Evolutionary conservation across 2,113 vertebrate genomes (phyloP), one percentile per base, ranked within the genome.

Genomic region (Cranoglanis bouderius): DNA sequence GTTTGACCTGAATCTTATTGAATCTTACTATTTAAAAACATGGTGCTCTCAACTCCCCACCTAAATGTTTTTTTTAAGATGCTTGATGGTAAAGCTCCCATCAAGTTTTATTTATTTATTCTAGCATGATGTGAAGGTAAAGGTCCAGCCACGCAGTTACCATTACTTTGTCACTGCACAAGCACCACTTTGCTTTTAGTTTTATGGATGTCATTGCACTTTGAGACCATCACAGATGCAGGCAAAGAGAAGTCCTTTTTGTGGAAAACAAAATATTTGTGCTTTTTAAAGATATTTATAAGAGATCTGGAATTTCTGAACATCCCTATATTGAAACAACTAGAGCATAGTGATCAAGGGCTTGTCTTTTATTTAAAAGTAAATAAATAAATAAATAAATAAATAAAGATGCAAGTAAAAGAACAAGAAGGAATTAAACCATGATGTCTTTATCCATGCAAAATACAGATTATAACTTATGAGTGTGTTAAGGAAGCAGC

Each of bases 131-230:
- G 85, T 90, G 75, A 78, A 90, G 84, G 81, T 49, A 87, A 70
- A 40, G 59, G 57, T 70, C 55, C 78, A 88, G 59, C 59, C 70
- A 49, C 86, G 72, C 88, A 74, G 82, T 83, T 86, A n/a, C 72
- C 59, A 67, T 87, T 88, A 90, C 89, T 90, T 90, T 92, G 85
- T 87, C 32, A 77, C 49, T 89, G 87, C 82, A 86, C 84, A 89
- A 89, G 83, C 61, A 82, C 80, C 63, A 61, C 74, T 77, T 82
- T 78, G 88, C 88, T 91, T 92, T 93, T 90, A 92, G 91, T 89
- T 92, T 91, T 92, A 93, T 89, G 90, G 90, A 92, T 92, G 91
- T 92, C 92, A 92, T 86, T 90, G 91, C 92, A 93, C 92, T 93
- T 92, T 90, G 89, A 91, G 89, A 87, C 85, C 91, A 91, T 93